Conservation (phyloP, 2,888 invertebrate genomes). For the Macaria liturata region DNA sequence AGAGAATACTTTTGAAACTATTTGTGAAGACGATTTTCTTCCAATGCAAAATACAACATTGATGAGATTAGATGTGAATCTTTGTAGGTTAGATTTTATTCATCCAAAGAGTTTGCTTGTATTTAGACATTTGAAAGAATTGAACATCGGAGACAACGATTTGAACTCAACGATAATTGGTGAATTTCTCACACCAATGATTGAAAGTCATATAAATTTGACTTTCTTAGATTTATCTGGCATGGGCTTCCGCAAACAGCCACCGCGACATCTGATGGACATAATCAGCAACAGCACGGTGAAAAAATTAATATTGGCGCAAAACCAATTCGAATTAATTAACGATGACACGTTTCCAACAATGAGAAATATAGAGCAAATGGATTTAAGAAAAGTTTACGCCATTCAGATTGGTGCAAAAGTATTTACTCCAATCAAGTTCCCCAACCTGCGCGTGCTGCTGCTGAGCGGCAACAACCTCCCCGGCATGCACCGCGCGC, state of each 20-base stretch:
- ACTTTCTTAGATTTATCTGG: slow-evolving; percentile 74
- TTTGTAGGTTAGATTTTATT: slow-evolving; percentile 80
- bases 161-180: slow-evolving; percentile 69
- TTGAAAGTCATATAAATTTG: slow-evolving; percentile 63
- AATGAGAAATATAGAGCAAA: slow-evolving; percentile 78
- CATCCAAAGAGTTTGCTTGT: slow-evolving; percentile 76
- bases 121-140: slow-evolving; percentile 65
- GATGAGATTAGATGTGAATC: slow-evolving; percentile 70
- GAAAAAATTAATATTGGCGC: slow-evolving; percentile 68
- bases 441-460: slow-evolving; percentile 79
- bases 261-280: slow-evolving; percentile 72
- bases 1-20: slow-evolving; percentile 76
- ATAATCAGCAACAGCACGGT: slow-evolving; percentile 78
- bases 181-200: slow-evolving; percentile 62
- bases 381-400: slow-evolving; percentile 82
- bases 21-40: slow-evolving; percentile 69
- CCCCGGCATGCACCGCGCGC: slow-evolving; percentile 75
- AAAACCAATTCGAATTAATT: slow-evolving; percentile 83
- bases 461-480: slow-evolving; percentile 80
- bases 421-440: slow-evolving; percentile 68
- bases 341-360: slow-evolving; percentile 74
- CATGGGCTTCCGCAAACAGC: slow-evolving; percentile 78
- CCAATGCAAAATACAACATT: slow-evolving; percentile 71
- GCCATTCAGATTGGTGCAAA: slow-evolving; percentile 71
- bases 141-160: slow-evolving; percentile 81